phyloP scores from a whole-genome alignment of 2,797 vertebrate genomes.

The Silurus aristotelis region DNA sequence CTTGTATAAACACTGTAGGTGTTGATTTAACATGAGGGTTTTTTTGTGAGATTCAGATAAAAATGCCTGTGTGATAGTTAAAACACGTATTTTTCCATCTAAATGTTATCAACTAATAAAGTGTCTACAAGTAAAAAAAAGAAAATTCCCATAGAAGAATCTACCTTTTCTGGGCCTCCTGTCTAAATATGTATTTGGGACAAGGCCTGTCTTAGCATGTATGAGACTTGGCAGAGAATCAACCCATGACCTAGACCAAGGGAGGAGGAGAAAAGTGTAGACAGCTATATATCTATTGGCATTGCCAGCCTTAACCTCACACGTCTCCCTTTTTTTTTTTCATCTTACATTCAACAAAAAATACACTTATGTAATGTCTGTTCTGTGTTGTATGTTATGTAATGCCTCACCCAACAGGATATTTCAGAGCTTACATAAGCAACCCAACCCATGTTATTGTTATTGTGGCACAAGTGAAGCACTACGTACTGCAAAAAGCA shows the following conservation, averaged over 20 bases:
- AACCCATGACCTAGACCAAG: background rate
- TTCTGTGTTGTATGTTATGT: constrained; percentile 21
- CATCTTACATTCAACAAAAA: constrained; percentile 35
- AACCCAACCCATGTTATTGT: constrained; percentile 34
- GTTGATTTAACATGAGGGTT: background rate
- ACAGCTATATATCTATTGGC: constrained; percentile 36
- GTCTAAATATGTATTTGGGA: constrained; percentile 34
- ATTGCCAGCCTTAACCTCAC: constrained; percentile 30
- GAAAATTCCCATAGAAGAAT: constrained; percentile 5
- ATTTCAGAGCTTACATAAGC: constrained; percentile 41
- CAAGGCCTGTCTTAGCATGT: constrained; percentile 6
- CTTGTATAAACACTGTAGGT: background rate
- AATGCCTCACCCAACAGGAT: constrained; percentile 36
- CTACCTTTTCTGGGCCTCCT: constrained; percentile 17
- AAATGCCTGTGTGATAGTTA: background rate
- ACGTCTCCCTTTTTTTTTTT: constrained; percentile 8
- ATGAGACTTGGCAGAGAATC: constrained; percentile 30
- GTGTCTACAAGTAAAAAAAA: background rate
- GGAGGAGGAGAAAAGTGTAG: constrained; percentile 14
- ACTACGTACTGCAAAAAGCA: constrained; percentile 17
- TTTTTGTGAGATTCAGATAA: background rate
- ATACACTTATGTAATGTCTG: constrained; percentile 36
- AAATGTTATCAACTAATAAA: constrained; percentile 34
- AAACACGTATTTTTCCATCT: background rate
- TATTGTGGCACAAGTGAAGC: constrained; percentile 5